Percentiles rank a stretch among this genome's conserved stretches.
These are phyloP conservation scores for Gymnorhina tibicen DNA, from an alignment of 2,113 vertebrate genomes.

Conservation along the genomic window DNA sequence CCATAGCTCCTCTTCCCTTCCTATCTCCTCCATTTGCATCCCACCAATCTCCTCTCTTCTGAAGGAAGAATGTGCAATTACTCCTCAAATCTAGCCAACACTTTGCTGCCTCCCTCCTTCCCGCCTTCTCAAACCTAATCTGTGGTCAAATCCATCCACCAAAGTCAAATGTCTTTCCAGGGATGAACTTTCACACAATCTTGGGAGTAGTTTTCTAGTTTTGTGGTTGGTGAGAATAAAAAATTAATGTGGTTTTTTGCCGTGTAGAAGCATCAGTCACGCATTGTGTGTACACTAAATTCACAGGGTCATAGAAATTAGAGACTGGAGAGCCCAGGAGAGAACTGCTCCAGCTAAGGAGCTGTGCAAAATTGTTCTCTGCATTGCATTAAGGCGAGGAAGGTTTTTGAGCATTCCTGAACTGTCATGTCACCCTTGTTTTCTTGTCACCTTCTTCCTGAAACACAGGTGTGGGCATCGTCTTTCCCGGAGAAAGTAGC, in stretches of 20 bases:
- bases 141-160: neutral
- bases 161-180: slow-evolving; percentile 21
- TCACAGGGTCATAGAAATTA: slow-evolving; percentile 39
- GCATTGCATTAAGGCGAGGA: neutral
- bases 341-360: neutral
- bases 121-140: neutral
- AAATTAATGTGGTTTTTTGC: neutral
- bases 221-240: slow-evolving; percentile 11
- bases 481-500: neutral
- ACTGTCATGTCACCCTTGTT: neutral
- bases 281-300: neutral
- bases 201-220: slow-evolving; percentile 5
- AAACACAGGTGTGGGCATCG: neutral
- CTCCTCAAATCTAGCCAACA: neutral
- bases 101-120: neutral
- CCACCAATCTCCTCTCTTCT: neutral
- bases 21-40: neutral
- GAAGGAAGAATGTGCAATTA: neutral
- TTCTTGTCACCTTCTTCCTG: neutral
- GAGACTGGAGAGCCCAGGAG: neutral
- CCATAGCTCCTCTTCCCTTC: neutral
- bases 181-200: slow-evolving; percentile 21
- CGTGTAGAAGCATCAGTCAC: neutral
- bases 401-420: neutral
- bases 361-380: neutral